phyloP scores from a whole-genome alignment of 2,888 invertebrate genomes.

The Pegoplata infirma region DNA sequence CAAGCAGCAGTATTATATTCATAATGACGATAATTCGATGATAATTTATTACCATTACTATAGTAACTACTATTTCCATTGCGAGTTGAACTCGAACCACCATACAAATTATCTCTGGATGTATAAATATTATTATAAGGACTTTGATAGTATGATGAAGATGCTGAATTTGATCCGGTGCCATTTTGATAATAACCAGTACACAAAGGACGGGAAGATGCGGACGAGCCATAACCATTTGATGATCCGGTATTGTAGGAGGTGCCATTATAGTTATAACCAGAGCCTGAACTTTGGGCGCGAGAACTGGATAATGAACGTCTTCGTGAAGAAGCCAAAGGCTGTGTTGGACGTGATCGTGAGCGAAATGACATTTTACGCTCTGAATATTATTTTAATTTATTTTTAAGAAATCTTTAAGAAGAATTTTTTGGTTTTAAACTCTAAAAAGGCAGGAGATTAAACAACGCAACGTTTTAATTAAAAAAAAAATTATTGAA shows the following conservation, averaged over 20 bases:
- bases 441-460: not conserved
- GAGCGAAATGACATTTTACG: slow-evolving; percentile 77
- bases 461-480: slow-evolving; percentile 56
- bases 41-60: slow-evolving; percentile 68
- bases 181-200: slow-evolving; percentile 74
- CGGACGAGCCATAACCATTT: slow-evolving; percentile 62
- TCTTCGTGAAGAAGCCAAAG: slow-evolving; percentile 76
- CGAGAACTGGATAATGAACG: slow-evolving; percentile 80
- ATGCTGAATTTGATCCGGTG: slow-evolving; percentile 48
- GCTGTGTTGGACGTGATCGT: slow-evolving; percentile 75
- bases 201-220: slow-evolving; percentile 73
- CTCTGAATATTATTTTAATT: slow-evolving; percentile 1
- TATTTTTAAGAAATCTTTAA: not conserved
- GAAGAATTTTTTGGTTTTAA: not conserved
- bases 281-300: slow-evolving; percentile 66
- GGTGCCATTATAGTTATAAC: slow-evolving; percentile 67
- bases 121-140: slow-evolving; percentile 76
- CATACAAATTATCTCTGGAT: slow-evolving; percentile 76
- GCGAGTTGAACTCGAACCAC: slow-evolving; percentile 63
- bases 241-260: slow-evolving; percentile 64
- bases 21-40: slow-evolving; percentile 60
- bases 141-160: slow-evolving; percentile 71
- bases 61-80: slow-evolving; percentile 70
- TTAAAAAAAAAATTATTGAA: not conserved
- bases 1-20: slow-evolving; percentile 56